A percentile compares a stretch with the other conserved stretches of the same genome.
These are phyloP conservation scores for Dissostichus mawsoni DNA, from an alignment of 2,113 vertebrate species.

Conservation along the genomic window DNA sequence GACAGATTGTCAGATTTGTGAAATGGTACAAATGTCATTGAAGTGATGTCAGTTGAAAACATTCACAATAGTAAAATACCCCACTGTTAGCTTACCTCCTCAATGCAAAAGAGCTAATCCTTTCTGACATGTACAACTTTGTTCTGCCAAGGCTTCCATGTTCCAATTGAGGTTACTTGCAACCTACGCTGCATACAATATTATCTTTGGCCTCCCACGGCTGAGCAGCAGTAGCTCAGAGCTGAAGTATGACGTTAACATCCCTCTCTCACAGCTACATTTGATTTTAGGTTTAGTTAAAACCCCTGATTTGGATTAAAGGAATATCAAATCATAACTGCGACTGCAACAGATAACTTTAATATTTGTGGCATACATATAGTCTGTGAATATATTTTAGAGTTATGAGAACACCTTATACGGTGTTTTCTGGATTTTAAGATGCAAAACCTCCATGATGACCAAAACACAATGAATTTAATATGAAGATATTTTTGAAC, in stretches of 20 bases:
- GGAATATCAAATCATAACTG: neutral
- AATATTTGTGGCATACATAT: neutral
- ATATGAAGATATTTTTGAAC: slow-evolving; percentile 37
- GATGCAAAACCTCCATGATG: neutral
- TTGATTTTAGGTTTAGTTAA: slow-evolving; percentile 6
- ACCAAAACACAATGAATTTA: neutral
- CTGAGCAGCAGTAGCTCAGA: slow-evolving; percentile 20
- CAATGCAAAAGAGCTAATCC: slow-evolving; percentile 12
- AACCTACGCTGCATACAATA: slow-evolving; percentile 17
- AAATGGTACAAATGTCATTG: neutral
- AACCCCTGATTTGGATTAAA: slow-evolving; percentile 4
- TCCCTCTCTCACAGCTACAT: neutral
- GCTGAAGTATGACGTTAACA: neutral
- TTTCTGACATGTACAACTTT: slow-evolving; percentile 21
- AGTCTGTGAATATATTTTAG: neutral
- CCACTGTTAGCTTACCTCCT: neutral
- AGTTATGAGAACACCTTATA: neutral
- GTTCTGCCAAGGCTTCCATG: slow-evolving; percentile 21
- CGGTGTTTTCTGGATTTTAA: neutral
- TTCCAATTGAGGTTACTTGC: neutral
- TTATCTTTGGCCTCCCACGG: neutral
- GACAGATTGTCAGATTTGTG: neutral
- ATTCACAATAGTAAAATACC: slow-evolving; percentile 6
- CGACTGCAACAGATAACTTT: neutral
- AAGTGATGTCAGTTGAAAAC: neutral